Evolutionary conservation across 2,797 vertebrate species (phyloP).

Genomic region (Lepilemur septentrionalis): DNA sequence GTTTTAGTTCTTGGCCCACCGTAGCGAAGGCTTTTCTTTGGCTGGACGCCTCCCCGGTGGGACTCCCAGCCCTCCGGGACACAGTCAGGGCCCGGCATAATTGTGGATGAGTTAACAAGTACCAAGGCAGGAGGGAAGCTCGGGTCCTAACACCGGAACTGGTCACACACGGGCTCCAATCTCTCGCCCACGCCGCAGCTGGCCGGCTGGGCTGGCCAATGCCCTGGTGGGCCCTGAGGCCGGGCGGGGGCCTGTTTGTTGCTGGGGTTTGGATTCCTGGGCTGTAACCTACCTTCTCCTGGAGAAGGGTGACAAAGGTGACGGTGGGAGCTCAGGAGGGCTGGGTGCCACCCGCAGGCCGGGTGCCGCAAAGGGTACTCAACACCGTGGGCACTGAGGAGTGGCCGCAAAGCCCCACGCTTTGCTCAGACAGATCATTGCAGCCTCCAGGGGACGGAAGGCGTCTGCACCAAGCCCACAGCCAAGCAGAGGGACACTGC

Average conservation of each 20-base stretch:
- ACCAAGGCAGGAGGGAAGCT: neutral
- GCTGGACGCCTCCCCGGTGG: fast-evolving
- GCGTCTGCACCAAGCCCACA: neutral
- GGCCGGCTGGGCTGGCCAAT: fast-evolving
- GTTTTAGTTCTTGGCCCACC: fast-evolving
- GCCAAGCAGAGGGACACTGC: fast-evolving
- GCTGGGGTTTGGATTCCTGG: neutral
- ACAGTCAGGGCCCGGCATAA: fast-evolving
- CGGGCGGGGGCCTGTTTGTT: fast-evolving
- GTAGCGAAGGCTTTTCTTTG: fast-evolving
- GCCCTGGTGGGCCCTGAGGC: neutral
- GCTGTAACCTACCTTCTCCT: neutral
- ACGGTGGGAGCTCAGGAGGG: neutral
- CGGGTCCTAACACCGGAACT: neutral
- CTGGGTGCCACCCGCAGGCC: neutral
- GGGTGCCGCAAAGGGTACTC: neutral
- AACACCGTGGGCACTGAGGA: neutral
- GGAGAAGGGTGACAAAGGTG: neutral
- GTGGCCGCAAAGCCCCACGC: fast-evolving
- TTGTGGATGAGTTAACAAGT: fast-evolving
- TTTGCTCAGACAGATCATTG: neutral
- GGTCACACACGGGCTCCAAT: fast-evolving
- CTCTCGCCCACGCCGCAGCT: fast-evolving
- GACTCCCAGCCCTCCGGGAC: neutral
- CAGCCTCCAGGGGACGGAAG: neutral